Evolutionary conservation across 2,113 vertebrate species (phyloP).

Genomic region (Pogona vitticeps): DNA sequence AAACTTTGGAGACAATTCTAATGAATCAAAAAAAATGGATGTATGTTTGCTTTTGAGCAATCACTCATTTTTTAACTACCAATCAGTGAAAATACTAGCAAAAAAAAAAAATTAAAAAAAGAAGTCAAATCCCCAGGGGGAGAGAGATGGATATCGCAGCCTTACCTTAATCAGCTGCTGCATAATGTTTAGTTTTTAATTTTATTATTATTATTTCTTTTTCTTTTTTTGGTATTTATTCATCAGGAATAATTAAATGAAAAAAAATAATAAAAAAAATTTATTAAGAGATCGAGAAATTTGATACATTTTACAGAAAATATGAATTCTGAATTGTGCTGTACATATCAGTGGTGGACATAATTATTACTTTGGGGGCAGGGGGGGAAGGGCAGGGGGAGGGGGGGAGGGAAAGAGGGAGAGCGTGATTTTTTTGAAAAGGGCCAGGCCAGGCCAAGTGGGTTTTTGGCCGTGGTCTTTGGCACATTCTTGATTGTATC

Average conservation of each 20-base stretch:
- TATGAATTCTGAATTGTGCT: slow-evolving; percentile 77
- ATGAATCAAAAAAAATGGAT: slow-evolving; percentile 76
- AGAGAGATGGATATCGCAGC: slow-evolving; percentile 88
- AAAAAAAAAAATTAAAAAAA: slow-evolving; percentile 70
- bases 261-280: slow-evolving; percentile 77
- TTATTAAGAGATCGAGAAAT: slow-evolving; percentile 91
- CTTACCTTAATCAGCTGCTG: slow-evolving; percentile 86
- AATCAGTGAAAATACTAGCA: slow-evolving; percentile 80
- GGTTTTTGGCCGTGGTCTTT: slow-evolving; percentile 67
- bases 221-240: slow-evolving; percentile 92
- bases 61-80: slow-evolving; percentile 77
- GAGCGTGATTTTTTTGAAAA: slow-evolving; percentile 76
- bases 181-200: slow-evolving; percentile 70
- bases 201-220: slow-evolving; percentile 75
- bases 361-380: slow-evolving; percentile 77
- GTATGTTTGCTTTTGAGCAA: slow-evolving; percentile 80
- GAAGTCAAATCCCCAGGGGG: slow-evolving; percentile 76
- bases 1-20: slow-evolving; percentile 75
- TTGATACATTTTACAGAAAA: slow-evolving; percentile 93
- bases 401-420: slow-evolving; percentile 19
- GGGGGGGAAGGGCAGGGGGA: slow-evolving; percentile 61
- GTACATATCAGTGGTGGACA: slow-evolving; percentile 89
- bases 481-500: slow-evolving; percentile 84
- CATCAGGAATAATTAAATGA: slow-evolving; percentile 85
- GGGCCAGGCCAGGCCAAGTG: slow-evolving; percentile 74